phyloP scores from a whole-genome alignment of 2,797 vertebrate genomes.

The Hylomyscus alleni region DNA sequence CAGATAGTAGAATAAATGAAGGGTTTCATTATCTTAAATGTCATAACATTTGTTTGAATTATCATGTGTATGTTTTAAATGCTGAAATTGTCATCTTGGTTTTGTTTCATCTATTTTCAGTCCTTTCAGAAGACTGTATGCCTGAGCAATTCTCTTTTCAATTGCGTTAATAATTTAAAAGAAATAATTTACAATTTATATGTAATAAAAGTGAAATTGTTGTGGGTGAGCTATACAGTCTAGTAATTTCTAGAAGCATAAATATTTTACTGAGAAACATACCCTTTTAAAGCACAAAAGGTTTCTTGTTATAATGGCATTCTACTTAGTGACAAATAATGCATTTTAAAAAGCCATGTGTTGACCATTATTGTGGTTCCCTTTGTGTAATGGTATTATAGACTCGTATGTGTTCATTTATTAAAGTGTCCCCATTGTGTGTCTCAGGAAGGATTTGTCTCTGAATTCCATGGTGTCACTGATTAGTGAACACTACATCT shows the following conservation, averaged over 20 bases:
- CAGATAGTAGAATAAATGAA: conserved; percentile 88
- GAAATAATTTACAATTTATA: conserved; percentile 87
- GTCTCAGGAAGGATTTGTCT: conserved; percentile 66
- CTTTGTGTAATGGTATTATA: conserved; percentile 78
- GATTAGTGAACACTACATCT: conserved; percentile 61
- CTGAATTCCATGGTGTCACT: conserved; percentile 56
- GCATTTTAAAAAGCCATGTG: conserved; percentile 80
- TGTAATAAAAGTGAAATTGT: conserved; percentile 85
- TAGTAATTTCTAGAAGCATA: conserved; percentile 84
- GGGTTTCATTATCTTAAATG: conserved; percentile 92
- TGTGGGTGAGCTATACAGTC: conserved; percentile 80
- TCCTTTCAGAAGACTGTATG: conserved; percentile 86
- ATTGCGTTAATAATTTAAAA: conserved; percentile 86
- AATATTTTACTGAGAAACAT: conserved; percentile 86
- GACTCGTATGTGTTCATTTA: conserved; percentile 79
- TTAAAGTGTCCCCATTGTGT: conserved; percentile 82
- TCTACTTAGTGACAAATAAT: conserved; percentile 84
- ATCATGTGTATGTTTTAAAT: conserved; percentile 90
- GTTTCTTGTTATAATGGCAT: conserved; percentile 84
- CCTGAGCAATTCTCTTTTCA: conserved; percentile 83
- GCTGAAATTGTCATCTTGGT: conserved; percentile 88
- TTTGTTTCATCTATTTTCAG: conserved; percentile 88
- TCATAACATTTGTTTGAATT: conserved; percentile 93
- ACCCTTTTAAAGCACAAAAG: conserved; percentile 86
- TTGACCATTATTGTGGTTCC: conserved; percentile 80